Conservation (phyloP, 1,140 invertebrate species). For the Theocolax elegans region DNA sequence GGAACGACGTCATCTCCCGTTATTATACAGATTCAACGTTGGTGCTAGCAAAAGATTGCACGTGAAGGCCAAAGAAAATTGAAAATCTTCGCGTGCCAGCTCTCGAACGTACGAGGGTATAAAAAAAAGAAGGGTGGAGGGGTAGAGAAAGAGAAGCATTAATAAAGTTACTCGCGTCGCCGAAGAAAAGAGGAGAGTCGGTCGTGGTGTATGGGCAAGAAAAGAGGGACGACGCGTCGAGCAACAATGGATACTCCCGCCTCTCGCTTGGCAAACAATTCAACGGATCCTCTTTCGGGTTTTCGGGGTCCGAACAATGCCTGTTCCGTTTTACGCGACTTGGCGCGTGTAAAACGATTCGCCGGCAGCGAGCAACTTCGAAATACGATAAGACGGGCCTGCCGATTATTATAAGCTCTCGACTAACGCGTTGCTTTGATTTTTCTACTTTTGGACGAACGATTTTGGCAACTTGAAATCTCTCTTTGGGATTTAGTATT, state of each 20-base stretch:
- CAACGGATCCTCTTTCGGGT: constrained; percentile 8
- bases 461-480: no score
- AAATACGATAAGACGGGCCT: constrained; percentile 7
- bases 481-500: no score
- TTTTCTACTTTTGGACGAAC: no score
- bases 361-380: neutral
- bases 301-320: constrained; percentile 16
- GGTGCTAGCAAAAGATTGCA: neutral
- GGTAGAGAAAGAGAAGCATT: neutral
- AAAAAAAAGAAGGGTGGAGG: neutral
- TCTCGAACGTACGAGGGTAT: neutral
- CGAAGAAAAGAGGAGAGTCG: neutral
- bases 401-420: neutral
- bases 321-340: neutral
- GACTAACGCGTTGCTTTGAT: no score
- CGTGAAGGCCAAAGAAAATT: constrained; percentile 8
- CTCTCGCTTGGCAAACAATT: constrained; percentile 17
- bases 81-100: constrained; percentile 18
- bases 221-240: neutral
- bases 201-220: neutral
- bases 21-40: no score
- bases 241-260: constrained; percentile 27
- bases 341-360: constrained; percentile 16
- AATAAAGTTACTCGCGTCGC: constrained; percentile 26
- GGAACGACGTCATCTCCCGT: no score